Conservation (phyloP, 2,113 vertebrate species). For the Tragelaphus strepsiceros region DNA sequence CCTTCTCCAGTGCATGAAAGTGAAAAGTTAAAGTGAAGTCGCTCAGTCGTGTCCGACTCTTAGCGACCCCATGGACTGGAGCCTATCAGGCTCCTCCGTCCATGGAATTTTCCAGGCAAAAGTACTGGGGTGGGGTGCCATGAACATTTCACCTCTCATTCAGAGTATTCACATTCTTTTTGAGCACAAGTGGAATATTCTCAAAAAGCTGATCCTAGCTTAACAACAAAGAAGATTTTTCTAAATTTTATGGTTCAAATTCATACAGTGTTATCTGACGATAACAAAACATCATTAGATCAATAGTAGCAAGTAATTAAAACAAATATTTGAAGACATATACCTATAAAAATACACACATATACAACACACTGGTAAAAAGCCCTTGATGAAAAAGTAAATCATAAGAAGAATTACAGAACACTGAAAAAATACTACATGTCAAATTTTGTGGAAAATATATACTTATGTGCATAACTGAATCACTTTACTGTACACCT, state of each 20-base stretch:
- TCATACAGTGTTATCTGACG: background rate
- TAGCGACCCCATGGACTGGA: too few species aligned
- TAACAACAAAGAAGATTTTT: background rate
- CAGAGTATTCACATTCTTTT: background rate
- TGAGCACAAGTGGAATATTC: background rate
- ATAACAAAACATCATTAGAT: background rate
- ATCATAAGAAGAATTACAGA: background rate
- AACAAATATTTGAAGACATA: background rate
- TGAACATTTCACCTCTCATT: background rate
- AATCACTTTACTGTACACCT: background rate
- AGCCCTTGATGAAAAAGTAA: background rate
- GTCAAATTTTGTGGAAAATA: background rate
- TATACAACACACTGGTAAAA: background rate
- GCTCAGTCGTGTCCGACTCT: too few species aligned
- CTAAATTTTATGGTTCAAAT: background rate
- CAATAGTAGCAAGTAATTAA: background rate
- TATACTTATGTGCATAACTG: background rate
- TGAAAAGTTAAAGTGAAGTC: too few species aligned
- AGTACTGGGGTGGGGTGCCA: too few species aligned
- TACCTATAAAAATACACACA: background rate
- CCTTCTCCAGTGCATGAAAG: too few species aligned
- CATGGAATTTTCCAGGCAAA: too few species aligned
- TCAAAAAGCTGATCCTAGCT: background rate
- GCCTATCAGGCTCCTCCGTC: too few species aligned
- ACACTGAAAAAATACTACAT: background rate